Base-by-base conservation (phyloP, 2,113 vertebrate genomes). In the Rhodinocichla rosea region DNA sequence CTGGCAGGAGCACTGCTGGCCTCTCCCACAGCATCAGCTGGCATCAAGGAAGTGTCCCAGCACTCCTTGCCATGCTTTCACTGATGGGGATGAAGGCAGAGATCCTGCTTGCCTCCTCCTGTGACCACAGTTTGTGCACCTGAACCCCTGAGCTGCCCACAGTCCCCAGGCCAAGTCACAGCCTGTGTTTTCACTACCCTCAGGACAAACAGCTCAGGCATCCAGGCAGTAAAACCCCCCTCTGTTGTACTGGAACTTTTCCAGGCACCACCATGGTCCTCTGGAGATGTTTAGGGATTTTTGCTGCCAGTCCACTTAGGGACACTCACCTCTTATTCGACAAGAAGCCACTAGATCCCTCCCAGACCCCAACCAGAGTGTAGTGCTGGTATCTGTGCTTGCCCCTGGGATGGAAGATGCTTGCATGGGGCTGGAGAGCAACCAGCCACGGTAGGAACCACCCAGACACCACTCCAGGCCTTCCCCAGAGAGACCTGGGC, bases 31-130 rank as follows among this genome's bases (percentile, higher is more conserved):
- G 2, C 4, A 15, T 17, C 59, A 84, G 28, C n/a, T 42, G 19
- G 81, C 39, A 0, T 0, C 42, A 59, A 39, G 64, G 37, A 77
- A 49, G n/a, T 4, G 2, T 57, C 42, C 64, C 1, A 0, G 49
- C 35, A 20, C 8, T 80, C 28, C 40, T 55, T 11, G 35, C 62
- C 42, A 5, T 44, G 60, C 42, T 73, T 82, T 30, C 73, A n/a
- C 55, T 69, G 32, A 68, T 10, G 20, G 32, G 37, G 14, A 57
- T 55, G 87, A 45, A 83, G 67, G 73, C 78, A 75, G 39, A 75
- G 33, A 15, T 77, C 83, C 64, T 68, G n/a, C 42, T 16, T 68
- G 47, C n/a, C 59, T 73, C 33, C 19, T 84, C 27, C 17, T 42
- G 0, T n/a, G 68, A 71, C 52, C 47, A 39, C 3, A 57, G 20